phyloP scores from a whole-genome alignment of 2,797 vertebrate species.

The Acipenser ruthenus region DNA sequence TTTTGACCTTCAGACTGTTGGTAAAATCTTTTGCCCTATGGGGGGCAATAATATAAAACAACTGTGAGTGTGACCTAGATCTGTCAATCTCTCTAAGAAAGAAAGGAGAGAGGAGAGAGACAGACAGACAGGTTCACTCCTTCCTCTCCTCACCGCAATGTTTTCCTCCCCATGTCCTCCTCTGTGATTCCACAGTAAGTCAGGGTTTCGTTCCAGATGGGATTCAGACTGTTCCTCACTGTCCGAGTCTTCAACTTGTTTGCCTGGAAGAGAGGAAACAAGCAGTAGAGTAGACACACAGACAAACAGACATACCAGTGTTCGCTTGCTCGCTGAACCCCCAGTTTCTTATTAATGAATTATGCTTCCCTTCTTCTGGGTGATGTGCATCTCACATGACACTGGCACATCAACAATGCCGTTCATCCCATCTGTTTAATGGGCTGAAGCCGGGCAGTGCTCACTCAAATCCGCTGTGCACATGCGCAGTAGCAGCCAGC shows the following conservation, averaged over 20 bases:
- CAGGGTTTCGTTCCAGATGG: conserved; percentile 81
- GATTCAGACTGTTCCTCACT: conserved; percentile 80
- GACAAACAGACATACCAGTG: too few relatives aligned
- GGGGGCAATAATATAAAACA: conserved; percentile 58
- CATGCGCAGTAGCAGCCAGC: too few relatives aligned
- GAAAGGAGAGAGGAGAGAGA: conserved; percentile 16
- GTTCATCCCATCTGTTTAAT: too few relatives aligned
- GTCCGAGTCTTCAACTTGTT: conserved; percentile 88
- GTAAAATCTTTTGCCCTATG: conserved; percentile 36
- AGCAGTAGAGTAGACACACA: not conserved
- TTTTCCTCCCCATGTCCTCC: conserved; percentile 83
- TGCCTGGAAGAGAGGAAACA: conserved; percentile 50
- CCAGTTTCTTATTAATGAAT: too few relatives aligned
- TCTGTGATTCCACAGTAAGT: conserved; percentile 78
- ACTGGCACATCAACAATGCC: too few relatives aligned
- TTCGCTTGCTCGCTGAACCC: too few relatives aligned
- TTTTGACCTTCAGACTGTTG: too few relatives aligned
- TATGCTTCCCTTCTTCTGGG: too few relatives aligned
- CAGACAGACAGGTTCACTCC: conserved; percentile 20
- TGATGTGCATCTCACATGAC: too few relatives aligned
- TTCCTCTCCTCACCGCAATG: conserved; percentile 61
- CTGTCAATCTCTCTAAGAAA: conserved; percentile 48
- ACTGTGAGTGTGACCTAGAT: conserved; percentile 59
- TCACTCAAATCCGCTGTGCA: too few relatives aligned
- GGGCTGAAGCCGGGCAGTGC: too few relatives aligned